These are phyloP conservation scores for Temnopleurus reevesii DNA, from an alignment of 53 echinoderm and acorn worm species.

Conservation along the genomic window DNA sequence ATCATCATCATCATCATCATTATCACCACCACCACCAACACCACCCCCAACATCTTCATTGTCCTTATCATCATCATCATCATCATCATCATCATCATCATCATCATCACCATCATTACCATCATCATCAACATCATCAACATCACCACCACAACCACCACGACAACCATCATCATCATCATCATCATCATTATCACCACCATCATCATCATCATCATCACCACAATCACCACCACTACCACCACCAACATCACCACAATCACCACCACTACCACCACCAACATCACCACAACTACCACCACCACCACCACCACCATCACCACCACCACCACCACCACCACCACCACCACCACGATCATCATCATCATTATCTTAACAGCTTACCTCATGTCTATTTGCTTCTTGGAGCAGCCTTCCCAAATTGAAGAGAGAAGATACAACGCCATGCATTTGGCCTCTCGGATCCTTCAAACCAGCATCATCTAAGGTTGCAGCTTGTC, in stretches of 20 bases:
- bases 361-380: neutral
- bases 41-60: neutral
- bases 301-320: neutral
- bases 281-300: neutral
- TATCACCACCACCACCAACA: neutral
- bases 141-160: neutral
- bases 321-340: neutral
- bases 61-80: neutral
- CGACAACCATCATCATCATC: neutral
- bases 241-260: neutral
- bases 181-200: conserved; percentile 5
- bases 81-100: neutral
- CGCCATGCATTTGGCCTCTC: conserved; percentile 86
- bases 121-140: neutral
- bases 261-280: conserved; percentile 8
- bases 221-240: neutral
- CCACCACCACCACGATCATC: neutral
- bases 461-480: conserved; percentile 93
- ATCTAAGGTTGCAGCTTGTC: conserved; percentile 73
- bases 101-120: neutral
- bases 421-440: conserved; percentile 93
- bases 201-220: conserved; percentile 25
- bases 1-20: neutral
- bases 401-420: conserved; percentile 91
- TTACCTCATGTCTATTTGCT: conserved; percentile 86